phyloP scores from a whole-genome alignment of 2,113 vertebrate genomes.

The Cyrtonyx montezumae region DNA sequence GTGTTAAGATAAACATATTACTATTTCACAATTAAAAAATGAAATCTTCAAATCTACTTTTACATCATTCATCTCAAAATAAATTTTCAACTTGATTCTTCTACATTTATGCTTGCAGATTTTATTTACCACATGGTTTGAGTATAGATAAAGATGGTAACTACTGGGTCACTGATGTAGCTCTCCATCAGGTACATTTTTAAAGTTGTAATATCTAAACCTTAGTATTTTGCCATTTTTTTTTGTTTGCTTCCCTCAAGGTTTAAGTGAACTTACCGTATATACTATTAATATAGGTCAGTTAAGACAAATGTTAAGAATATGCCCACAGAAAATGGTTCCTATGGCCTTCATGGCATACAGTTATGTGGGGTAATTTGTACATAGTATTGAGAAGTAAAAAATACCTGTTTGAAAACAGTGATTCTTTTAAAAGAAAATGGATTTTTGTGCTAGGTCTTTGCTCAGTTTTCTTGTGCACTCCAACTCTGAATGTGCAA shows the following conservation, averaged over 20 bases:
- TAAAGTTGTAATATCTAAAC: background rate
- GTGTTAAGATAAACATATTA: background rate
- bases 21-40: background rate
- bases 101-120: constrained; percentile 78
- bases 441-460: background rate
- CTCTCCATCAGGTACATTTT: constrained; percentile 93
- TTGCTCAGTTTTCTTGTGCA: background rate
- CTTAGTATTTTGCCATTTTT: background rate
- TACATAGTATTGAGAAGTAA: background rate
- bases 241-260: background rate
- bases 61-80: background rate
- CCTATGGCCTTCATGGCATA: background rate
- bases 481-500: background rate
- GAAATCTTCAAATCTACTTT: background rate
- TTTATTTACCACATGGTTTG: constrained; percentile 96
- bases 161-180: constrained; percentile 97
- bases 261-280: background rate
- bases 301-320: background rate
- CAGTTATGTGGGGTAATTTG: background rate
- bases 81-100: background rate
- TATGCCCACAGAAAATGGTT: background rate
- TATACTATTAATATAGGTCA: background rate
- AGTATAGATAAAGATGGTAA: constrained; percentile 88
- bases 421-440: background rate
- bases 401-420: background rate